Evolutionary conservation across 2,797 vertebrate genomes (phyloP).

Genomic region (Pseudochirops corinnae): DNA sequence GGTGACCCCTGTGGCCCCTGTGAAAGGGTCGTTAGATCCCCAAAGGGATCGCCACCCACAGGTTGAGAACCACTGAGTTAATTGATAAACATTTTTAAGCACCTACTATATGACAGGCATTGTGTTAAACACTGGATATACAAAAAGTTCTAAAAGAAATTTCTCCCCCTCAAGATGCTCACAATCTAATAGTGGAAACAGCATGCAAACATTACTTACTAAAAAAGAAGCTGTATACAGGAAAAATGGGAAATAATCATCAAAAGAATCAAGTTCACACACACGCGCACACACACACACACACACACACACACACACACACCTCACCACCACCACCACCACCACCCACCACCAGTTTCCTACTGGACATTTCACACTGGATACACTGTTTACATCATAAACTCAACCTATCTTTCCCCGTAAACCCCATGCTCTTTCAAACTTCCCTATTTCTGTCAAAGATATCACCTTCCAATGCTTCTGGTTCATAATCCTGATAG

Average conservation of each 20-base stretch:
- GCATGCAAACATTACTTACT: neutral
- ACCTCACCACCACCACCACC: no score
- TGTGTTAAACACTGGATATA: neutral
- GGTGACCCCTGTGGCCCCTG: no score
- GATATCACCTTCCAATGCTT: neutral
- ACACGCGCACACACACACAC: neutral
- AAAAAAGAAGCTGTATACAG: neutral
- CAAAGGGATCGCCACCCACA: no score
- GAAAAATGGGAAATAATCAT: neutral
- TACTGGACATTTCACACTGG: neutral
- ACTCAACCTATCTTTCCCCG: neutral
- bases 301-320: neutral
- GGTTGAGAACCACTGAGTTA: no score
- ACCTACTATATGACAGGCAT: neutral
- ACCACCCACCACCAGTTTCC: no score
- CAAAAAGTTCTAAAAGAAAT: neutral
- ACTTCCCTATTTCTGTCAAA: neutral
- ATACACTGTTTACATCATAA: neutral
- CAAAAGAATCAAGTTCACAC: neutral
- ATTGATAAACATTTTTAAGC: neutral
- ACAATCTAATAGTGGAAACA: neutral
- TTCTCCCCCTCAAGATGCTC: neutral
- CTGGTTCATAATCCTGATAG: neutral
- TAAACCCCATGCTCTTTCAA: neutral
- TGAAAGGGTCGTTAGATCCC: no score